phyloP scores from a whole-genome alignment of 2,797 vertebrate genomes.

The Propithecus perrieri region DNA sequence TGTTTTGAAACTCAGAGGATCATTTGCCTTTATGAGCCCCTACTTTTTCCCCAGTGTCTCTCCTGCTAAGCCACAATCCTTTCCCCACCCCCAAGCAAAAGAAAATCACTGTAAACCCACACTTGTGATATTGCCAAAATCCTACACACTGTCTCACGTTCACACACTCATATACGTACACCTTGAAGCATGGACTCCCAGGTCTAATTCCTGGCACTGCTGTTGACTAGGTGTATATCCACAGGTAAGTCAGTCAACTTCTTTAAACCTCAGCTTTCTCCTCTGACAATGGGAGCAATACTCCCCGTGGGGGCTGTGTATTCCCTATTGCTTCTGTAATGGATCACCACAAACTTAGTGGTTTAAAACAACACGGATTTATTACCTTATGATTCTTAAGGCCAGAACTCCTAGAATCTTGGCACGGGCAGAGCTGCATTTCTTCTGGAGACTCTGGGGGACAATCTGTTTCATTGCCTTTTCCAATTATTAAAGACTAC shows the following conservation, averaged over 20 bases:
- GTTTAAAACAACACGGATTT: not conserved
- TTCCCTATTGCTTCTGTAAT: not conserved
- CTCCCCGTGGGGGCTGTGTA: not conserved
- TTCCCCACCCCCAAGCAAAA: not conserved
- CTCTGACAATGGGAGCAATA: not conserved
- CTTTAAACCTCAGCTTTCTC: not conserved
- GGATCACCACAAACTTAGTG: not conserved
- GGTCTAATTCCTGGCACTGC: not conserved
- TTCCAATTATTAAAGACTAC: not conserved
- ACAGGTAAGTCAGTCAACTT: not conserved
- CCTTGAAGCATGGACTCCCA: not conserved
- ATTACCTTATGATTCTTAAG: not conserved
- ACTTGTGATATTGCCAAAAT: not conserved
- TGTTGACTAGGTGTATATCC: not conserved
- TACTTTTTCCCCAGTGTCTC: not conserved
- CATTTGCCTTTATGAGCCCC: not conserved
- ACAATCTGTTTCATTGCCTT: not conserved
- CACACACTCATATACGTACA: not conserved
- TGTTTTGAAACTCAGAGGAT: slow-evolving; percentile 46
- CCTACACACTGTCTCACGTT: not conserved
- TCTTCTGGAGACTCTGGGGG: not conserved
- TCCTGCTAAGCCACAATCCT: not conserved
- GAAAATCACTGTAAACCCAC: not conserved
- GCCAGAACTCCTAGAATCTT: not conserved
- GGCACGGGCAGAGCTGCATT: not conserved